phyloP scores from a whole-genome alignment of 2,113 vertebrate genomes.

The Chinchilla lanigera region DNA sequence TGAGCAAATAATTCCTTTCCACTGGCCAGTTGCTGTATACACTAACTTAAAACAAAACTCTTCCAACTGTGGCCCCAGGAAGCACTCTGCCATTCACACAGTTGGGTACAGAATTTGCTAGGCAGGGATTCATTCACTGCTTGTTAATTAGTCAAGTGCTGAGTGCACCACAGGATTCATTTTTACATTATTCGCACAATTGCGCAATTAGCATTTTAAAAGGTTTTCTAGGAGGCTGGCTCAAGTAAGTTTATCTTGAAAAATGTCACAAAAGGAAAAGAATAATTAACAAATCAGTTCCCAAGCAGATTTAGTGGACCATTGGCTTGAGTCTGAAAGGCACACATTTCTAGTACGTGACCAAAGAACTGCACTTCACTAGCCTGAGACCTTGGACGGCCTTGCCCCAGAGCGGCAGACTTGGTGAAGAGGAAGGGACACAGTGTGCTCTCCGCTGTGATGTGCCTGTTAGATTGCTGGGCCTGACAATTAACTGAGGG shows the following conservation, averaged over 20 bases:
- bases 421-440: neutral
- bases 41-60: constrained; percentile 61
- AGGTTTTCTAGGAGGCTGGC: constrained; percentile 79
- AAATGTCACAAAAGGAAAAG: constrained; percentile 79
- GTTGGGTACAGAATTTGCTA: constrained; percentile 64
- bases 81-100: constrained; percentile 64
- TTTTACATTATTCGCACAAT: constrained; percentile 82
- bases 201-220: constrained; percentile 82
- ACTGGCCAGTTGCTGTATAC: constrained; percentile 47
- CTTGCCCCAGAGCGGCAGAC: neutral
- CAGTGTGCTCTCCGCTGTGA: neutral
- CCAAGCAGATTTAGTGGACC: constrained; percentile 78
- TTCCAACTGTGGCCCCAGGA: constrained; percentile 64
- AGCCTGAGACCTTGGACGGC: neutral
- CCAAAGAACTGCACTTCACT: constrained; percentile 44
- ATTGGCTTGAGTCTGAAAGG: constrained; percentile 73
- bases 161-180: constrained; percentile 75
- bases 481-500: neutral
- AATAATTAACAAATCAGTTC: constrained; percentile 83
- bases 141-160: constrained; percentile 83
- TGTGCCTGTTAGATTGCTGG: constrained; percentile 27
- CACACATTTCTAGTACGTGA: constrained; percentile 27
- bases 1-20: constrained; percentile 75
- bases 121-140: constrained; percentile 61
- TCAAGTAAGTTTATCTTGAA: constrained; percentile 81